Evolutionary conservation across 2,797 vertebrate species (phyloP).

Genomic region (Sebastes umbrosus): DNA sequence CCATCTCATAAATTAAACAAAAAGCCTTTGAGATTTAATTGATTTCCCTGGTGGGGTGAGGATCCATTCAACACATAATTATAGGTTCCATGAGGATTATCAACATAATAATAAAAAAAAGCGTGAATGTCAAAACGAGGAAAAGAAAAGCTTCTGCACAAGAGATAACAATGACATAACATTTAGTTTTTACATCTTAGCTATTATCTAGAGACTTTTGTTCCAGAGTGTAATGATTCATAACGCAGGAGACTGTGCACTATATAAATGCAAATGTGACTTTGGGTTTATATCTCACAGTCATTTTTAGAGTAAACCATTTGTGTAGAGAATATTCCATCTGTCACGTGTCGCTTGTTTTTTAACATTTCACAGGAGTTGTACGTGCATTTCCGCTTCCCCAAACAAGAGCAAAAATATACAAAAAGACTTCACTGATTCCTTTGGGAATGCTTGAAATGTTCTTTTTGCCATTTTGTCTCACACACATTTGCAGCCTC

Average conservation of each 20-base stretch:
- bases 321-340: background rate
- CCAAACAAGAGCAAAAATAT: background rate
- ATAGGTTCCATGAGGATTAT: constrained; percentile 60
- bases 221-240: background rate
- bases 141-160: constrained; percentile 31
- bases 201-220: constrained; percentile 13
- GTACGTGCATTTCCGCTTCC: background rate
- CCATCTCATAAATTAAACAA: constrained; percentile 64
- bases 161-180: constrained; percentile 26
- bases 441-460: background rate
- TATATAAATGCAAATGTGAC: background rate
- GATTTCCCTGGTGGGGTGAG: constrained; percentile 60
- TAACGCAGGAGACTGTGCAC: background rate
- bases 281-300: background rate
- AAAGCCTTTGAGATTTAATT: constrained; percentile 63
- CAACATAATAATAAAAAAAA: constrained; percentile 50
- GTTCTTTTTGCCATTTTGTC: background rate
- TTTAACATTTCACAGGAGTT: background rate
- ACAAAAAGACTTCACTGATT: background rate
- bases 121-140: constrained; percentile 30
- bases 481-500: background rate
- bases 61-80: constrained; percentile 65
- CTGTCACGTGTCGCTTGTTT: background rate
- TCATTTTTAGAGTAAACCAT: background rate
- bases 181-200: constrained; percentile 18